These are phyloP conservation scores for Strigamia crassipes DNA, from an alignment of 2,888 invertebrate genomes.

Conservation along the genomic window DNA sequence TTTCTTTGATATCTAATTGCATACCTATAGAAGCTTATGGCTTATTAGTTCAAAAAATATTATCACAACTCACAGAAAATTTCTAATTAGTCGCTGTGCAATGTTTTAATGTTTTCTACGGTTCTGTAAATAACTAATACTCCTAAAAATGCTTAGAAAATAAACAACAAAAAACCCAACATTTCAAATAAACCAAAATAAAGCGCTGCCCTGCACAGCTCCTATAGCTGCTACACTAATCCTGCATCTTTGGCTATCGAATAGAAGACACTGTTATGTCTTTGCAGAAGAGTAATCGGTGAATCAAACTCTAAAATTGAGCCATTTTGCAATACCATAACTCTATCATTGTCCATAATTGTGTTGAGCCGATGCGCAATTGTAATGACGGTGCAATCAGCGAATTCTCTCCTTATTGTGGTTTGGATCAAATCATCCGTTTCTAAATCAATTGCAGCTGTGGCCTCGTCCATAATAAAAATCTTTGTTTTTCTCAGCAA, in stretches of 20 bases:
- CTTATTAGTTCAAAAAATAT: too few relatives aligned
- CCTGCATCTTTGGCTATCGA: constrained; percentile 63
- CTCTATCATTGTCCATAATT: constrained; percentile 80
- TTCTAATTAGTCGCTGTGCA: too few relatives aligned
- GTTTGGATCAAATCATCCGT: constrained; percentile 65
- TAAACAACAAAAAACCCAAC: too few relatives aligned
- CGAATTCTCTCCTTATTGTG: constrained; percentile 85
- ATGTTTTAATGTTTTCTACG: too few relatives aligned
- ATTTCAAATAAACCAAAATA: too few relatives aligned
- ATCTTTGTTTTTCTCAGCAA: constrained; percentile 60
- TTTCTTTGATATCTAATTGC: too few relatives aligned
- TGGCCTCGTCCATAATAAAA: constrained; percentile 64
- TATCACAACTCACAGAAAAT: too few relatives aligned
- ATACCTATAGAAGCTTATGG: too few relatives aligned
- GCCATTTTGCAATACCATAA: constrained; percentile 60
- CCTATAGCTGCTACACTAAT: constrained; percentile 49
- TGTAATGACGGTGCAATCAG: constrained; percentile 83
- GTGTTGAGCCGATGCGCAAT: constrained; percentile 93
- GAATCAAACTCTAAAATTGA: constrained; percentile 60
- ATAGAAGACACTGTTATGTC: constrained; percentile 60
- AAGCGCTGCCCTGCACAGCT: too few relatives aligned
- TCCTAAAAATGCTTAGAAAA: too few relatives aligned
- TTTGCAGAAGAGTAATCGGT: constrained; percentile 57
- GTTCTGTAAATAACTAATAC: too few relatives aligned
- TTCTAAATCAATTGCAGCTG: constrained; percentile 64